Percentiles rank a stretch among this genome's conserved stretches.
These are phyloP conservation scores for Columba guinea DNA, from an alignment of 2,797 vertebrate genomes.

Conservation along the genomic window DNA sequence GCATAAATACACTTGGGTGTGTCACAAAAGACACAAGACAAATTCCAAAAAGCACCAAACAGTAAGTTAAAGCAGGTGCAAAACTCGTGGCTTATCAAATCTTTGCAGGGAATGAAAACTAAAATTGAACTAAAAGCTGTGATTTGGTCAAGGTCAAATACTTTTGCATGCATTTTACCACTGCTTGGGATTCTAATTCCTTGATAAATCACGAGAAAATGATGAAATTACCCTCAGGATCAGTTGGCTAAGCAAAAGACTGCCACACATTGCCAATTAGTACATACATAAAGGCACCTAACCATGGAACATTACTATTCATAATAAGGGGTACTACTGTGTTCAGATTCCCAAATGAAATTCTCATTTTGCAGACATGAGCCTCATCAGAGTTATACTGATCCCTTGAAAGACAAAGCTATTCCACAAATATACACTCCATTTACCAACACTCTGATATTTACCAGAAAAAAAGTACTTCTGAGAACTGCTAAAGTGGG, in stretches of 20 bases:
- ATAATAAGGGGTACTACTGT: not conserved
- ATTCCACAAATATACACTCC: not conserved
- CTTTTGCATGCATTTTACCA: not conserved
- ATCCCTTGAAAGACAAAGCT: not conserved
- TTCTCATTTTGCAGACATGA: not conserved
- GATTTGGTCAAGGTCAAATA: slow-evolving; percentile 25
- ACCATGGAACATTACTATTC: not conserved
- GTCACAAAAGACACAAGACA: slow-evolving; percentile 11
- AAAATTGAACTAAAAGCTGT: not conserved
- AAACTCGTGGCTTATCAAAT: slow-evolving; percentile 28
- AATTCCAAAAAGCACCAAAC: slow-evolving; percentile 12
- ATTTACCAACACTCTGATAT: not conserved
- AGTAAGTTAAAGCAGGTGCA: slow-evolving; percentile 21
- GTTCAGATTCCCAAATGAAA: not conserved
- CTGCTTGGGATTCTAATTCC: slow-evolving; percentile 2
- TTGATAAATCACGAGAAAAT: not conserved
- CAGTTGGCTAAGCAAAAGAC: not conserved
- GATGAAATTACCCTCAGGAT: not conserved
- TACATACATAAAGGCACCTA: not conserved
- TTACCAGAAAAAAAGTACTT: not conserved
- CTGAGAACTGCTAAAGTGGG: not conserved
- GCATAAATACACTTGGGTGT: not conserved
- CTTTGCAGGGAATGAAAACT: slow-evolving; percentile 32
- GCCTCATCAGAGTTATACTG: not conserved
- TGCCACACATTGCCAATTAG: not conserved